Percentiles rank a stretch among this genome's conserved stretches.
Evolutionary conservation across 2,888 invertebrate species (phyloP).

Genomic region (Agriopis aurantiaria): DNA sequence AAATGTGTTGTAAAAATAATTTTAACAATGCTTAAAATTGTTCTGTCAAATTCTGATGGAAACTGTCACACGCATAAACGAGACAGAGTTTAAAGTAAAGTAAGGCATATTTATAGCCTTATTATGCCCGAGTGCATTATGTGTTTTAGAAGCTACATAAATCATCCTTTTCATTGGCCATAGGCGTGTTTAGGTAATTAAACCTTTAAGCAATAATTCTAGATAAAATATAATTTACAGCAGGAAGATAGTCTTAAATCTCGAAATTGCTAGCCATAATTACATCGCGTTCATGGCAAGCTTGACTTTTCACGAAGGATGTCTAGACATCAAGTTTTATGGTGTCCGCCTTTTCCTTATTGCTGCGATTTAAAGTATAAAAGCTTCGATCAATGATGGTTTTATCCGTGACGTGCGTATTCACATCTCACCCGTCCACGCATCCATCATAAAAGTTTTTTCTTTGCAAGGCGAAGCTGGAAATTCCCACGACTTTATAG

Average conservation of each 20-base stretch:
- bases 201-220: not conserved
- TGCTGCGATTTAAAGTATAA: constrained; percentile 6
- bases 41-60: no score
- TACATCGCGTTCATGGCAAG: not conserved
- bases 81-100: no score
- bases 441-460: constrained; percentile 65
- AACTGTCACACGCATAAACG: no score
- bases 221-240: not conserved
- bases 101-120: no score
- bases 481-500: constrained; percentile 63
- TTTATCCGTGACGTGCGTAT: constrained; percentile 12
- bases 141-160: no score
- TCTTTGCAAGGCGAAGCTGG: constrained; percentile 52
- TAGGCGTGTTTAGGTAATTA: no score
- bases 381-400: constrained; percentile 5
- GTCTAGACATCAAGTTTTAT: constrained; percentile 2
- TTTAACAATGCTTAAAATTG: no score
- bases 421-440: constrained; percentile 39
- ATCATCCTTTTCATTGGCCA: no score
- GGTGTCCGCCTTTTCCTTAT: constrained; percentile 24
- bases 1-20: no score
- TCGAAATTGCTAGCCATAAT: constrained; percentile 4
- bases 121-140: no score
- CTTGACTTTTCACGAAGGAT: constrained; percentile 5
- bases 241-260: constrained; percentile 16